A percentile compares a stretch with the other conserved stretches of the same genome.
phyloP scores from a whole-genome alignment of 2,797 vertebrate genomes.

The Artibeus jamaicensis region DNA sequence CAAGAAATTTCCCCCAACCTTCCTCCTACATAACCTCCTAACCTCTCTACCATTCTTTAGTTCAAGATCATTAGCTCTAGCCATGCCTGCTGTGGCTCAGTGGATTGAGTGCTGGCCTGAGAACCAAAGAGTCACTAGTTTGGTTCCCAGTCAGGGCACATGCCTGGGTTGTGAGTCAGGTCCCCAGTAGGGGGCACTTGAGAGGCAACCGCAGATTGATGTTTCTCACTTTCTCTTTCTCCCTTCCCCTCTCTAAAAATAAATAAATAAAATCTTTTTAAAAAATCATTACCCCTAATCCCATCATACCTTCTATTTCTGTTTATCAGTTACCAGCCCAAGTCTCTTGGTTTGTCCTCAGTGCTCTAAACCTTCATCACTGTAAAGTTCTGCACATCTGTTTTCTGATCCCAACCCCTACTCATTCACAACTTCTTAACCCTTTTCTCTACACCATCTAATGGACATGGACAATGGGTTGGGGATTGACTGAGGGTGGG shows the following conservation, averaged over 20 bases:
- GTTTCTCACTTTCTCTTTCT: no score
- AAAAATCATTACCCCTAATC: constrained; percentile 21
- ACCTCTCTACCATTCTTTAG: neutral
- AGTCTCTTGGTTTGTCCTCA: neutral
- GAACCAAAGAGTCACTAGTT: no score
- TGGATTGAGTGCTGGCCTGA: no score
- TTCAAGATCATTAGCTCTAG: constrained; percentile 24
- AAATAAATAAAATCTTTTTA: no score
- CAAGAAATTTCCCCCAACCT: neutral
- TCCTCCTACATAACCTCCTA: neutral
- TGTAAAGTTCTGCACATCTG: neutral
- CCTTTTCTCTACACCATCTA: neutral
- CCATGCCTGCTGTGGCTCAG: no score
- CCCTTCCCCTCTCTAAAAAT: no score
- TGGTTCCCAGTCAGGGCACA: no score
- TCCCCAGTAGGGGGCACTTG: no score
- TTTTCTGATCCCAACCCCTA: neutral
- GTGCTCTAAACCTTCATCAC: neutral
- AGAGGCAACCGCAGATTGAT: no score
- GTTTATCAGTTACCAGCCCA: neutral
- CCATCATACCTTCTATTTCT: neutral
- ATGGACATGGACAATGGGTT: no score
- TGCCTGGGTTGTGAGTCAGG: no score
- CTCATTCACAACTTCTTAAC: neutral
- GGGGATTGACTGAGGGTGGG: no score